Evolutionary conservation across 2,113 vertebrate species (phyloP), one percentile per base, ranked within the genome.

Genomic region (Accipiter virgatus): DNA sequence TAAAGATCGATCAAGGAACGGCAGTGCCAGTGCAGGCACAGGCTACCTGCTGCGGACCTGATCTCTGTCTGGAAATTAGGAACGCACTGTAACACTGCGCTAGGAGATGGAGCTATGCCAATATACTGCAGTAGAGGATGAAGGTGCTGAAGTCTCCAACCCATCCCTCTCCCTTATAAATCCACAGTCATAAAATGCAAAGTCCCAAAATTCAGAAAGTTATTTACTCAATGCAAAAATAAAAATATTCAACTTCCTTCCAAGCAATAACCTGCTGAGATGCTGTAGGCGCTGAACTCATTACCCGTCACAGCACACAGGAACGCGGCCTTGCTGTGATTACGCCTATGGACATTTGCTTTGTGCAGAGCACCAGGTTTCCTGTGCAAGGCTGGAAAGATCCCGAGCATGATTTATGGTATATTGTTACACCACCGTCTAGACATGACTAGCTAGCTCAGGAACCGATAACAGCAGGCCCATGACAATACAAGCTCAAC

Each of bases 381-480:
- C 95, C 95, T 90, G 84, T 55, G 91, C 73, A 21, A 55, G 53
- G 53, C 78, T 94, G 93, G 62, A 89, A 58, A 62, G 73, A 81
- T 65, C 70, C 67, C 0, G 11, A 55, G 50, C 0, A 0, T 80
- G 94, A 94, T 89, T 82, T 32, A 90, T 16, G n/a, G 50, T 7
- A 10, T 7, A 95, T 95, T 96, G 97, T 96, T 96, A 77, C 84
- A 53, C 73, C 42, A 26, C 68, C 5, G 90, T 96, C 96, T 95
- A 96, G 92, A 97, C 90, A 1, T 80, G 85, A 95, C 93, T 70
- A 70, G 95, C 84, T 68, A 48, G 29, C 81, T 82, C 93, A 73
- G 97, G 97, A 96, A 90, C 92, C 9, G 84, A 92, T 92, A 97
- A 94, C 48, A 47, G 58, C 15, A 26, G 87, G 70, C 56, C 90